Evolutionary conservation across 1,140 invertebrate species (phyloP).

Genomic region (Aphis craccivora): DNA sequence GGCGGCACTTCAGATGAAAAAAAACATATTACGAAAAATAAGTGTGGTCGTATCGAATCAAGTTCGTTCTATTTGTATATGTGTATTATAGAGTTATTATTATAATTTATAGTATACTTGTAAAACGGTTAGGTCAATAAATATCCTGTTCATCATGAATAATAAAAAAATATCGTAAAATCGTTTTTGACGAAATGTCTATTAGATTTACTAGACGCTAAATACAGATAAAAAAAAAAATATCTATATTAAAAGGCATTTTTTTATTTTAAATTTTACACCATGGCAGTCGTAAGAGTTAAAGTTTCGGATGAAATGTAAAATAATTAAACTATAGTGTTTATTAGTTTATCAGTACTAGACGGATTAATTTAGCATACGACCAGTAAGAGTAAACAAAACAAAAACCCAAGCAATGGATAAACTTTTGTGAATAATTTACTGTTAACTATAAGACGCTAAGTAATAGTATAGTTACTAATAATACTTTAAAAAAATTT

Average conservation of each 20-base stretch:
- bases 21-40: neutral
- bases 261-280: neutral
- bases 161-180: neutral
- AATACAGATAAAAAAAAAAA: neutral
- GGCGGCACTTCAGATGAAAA: too few relatives aligned
- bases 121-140: too few relatives aligned
- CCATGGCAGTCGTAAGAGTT: neutral
- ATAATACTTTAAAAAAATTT: neutral
- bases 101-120: too few relatives aligned
- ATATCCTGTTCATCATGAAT: too few relatives aligned
- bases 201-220: neutral
- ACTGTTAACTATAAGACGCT: neutral
- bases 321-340: neutral
- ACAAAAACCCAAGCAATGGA: neutral
- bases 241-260: neutral
- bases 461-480: neutral
- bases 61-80: neutral
- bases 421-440: conserved; percentile 1
- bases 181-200: neutral
- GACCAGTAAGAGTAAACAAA: neutral
- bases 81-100: neutral
- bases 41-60: neutral
- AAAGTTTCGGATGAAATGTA: neutral
- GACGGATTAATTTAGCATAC: neutral
- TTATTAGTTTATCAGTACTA: neutral